Evolutionary conservation across 2,888 invertebrate species (phyloP), one percentile per base, ranked within the genome.

Genomic region (Eupithecia centaureata): DNA sequence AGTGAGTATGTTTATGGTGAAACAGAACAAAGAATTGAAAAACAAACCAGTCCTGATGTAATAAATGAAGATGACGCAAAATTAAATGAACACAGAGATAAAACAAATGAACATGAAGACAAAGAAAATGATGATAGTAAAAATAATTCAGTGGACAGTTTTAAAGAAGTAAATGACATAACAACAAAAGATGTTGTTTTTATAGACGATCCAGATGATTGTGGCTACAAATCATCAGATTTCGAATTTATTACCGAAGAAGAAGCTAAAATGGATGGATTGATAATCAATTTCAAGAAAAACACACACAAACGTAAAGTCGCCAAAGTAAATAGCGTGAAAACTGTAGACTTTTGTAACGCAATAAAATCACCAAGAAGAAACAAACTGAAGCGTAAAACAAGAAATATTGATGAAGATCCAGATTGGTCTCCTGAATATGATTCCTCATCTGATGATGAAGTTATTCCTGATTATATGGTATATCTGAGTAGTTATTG

Each of bases 211-310:
- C 59, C n/a, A 3, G 72, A 72, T 61, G 69, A 76, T 51, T 71
- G 73, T 18, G 86, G 85, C 2, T 90, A 90, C 60, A 76, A 86
- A 69, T 90, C 91, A 0, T 87, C 90, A 5, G 89, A 91, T 80
- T 92, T 91, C 63, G 91, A 91, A 77, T 89, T 90, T 63, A 91
- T 91, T 52, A 80, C 82, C 1, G 91, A 91, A 80, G 73, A 75
- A 1, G 89, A 90, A 72, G 88, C 91, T 4, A 77, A 77, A 61
- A 70, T 71, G 25, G 73, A 78, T 5, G 81, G 80, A 2, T 63
- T 80, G 3, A 75, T 83, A 2, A 70, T 77, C 10, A 79, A 82
- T 58, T 54, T 59, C 18, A 35, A 66, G 1, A 13, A 61, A 28
- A 22, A 56, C 4, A 18, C 15, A 3, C 18, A 10, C 2, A 47